A percentile compares a stretch with the other conserved stretches of the same genome.
These are phyloP conservation scores for Orbicella faveolata DNA, from an alignment of 64 coral and sea anemone species.

Conservation along the genomic window DNA sequence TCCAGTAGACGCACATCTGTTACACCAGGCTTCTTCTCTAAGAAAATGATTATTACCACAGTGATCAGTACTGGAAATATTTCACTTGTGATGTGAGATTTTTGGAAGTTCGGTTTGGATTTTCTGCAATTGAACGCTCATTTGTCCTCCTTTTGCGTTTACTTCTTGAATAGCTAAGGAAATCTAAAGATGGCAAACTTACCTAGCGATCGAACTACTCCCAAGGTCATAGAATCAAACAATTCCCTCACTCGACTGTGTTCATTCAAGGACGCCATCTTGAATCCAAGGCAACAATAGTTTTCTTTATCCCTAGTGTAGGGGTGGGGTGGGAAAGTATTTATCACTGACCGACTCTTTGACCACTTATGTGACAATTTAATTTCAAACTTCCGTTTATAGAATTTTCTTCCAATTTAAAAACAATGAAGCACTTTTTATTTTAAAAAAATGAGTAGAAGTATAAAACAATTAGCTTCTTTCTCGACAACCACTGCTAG, in stretches of 20 bases:
- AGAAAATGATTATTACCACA: not conserved
- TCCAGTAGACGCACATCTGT: conserved; percentile 93
- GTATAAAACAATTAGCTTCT: too few relatives aligned
- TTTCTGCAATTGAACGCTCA: not conserved
- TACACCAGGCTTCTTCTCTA: conserved; percentile 92
- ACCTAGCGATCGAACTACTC: conserved; percentile 91
- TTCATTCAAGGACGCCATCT: conserved; percentile 93
- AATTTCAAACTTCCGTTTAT: not conserved
- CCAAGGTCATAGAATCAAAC: conserved; percentile 94
- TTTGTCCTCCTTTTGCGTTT: not conserved
- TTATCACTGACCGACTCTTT: too few relatives aligned
- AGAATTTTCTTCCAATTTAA: not conserved
- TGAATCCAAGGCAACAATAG: conserved; percentile 42
- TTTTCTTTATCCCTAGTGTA: not conserved
- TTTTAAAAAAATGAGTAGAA: too few relatives aligned
- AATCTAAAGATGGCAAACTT: not conserved
- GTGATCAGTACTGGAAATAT: not conserved
- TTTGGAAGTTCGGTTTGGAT: not conserved
- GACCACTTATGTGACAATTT: not conserved
- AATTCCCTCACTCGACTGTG: conserved; percentile 74
- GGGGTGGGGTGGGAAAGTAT: not conserved
- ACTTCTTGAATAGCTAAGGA: not conserved
- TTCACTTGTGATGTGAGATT: not conserved
- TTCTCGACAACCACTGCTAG: not conserved
- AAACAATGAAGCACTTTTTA: too few relatives aligned